Evolutionary conservation across 2,113 vertebrate genomes (phyloP).

Genomic region (Rostratula benghalensis): DNA sequence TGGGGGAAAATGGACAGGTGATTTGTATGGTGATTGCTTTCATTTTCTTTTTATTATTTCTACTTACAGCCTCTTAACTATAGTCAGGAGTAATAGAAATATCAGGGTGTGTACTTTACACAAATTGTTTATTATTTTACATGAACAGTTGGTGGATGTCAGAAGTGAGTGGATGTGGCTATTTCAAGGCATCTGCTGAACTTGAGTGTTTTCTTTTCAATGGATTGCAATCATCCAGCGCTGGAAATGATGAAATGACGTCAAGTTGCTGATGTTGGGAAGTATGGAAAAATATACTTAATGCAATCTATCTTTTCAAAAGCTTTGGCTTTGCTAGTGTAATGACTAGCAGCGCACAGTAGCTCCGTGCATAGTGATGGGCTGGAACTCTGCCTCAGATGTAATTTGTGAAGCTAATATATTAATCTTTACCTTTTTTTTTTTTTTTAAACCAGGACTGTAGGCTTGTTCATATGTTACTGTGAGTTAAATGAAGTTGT

Average conservation of each 20-base stretch:
- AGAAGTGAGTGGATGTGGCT: not conserved
- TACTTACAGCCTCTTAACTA: not conserved
- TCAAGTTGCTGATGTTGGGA: not conserved
- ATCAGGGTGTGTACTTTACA: not conserved
- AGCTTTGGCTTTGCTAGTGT: not conserved
- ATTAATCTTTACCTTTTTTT: not conserved
- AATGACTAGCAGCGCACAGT: not conserved
- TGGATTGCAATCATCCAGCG: not conserved
- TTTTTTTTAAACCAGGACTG: accelerated
- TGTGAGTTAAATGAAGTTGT: not conserved
- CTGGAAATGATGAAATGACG: not conserved
- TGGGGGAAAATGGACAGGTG: not conserved
- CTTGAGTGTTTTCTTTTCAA: not conserved
- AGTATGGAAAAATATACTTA: not conserved
- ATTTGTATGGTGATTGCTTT: not conserved
- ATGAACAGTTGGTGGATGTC: not conserved
- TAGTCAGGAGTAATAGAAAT: not conserved
- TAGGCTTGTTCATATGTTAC: not conserved
- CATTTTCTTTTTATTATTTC: not conserved
- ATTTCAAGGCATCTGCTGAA: not conserved
- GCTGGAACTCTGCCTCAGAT: not conserved
- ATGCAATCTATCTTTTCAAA: not conserved
- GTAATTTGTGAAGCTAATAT: not conserved
- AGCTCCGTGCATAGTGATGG: not conserved
- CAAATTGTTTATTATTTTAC: not conserved